A percentile compares a stretch with the other conserved stretches of the same genome.
Evolutionary conservation across 2,113 vertebrate species (phyloP).

Genomic region (Rissa tridactyla): DNA sequence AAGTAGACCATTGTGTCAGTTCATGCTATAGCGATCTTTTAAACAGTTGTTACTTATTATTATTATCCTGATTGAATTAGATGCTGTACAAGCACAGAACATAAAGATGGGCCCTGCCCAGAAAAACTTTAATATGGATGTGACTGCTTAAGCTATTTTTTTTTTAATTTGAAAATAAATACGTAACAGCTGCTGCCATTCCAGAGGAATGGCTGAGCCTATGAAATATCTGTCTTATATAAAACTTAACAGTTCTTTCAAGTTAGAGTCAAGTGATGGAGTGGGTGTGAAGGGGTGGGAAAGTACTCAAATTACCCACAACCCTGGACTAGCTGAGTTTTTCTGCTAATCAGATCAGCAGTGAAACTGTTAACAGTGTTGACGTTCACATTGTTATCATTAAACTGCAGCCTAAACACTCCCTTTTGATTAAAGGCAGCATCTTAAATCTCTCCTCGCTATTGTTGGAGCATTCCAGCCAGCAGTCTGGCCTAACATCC

Average conservation of each 20-base stretch:
- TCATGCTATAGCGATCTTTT: neutral
- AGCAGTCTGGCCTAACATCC: neutral
- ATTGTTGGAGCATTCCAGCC: neutral
- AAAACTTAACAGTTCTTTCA: constrained; percentile 50
- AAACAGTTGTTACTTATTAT: constrained; percentile 46
- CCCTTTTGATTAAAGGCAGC: constrained; percentile 46
- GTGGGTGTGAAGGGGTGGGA: constrained; percentile 53
- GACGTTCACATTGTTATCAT: constrained; percentile 39
- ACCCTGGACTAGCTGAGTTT: neutral
- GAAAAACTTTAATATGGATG: constrained; percentile 37
- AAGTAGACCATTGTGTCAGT: neutral
- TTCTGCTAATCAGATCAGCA: constrained; percentile 42
- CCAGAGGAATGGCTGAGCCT: neutral
- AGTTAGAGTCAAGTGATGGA: constrained; percentile 42
- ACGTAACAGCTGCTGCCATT: constrained; percentile 33
- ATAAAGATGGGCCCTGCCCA: constrained; percentile 15
- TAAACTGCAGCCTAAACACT: constrained; percentile 32
- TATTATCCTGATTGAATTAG: constrained; percentile 26
- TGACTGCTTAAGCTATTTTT: constrained; percentile 5
- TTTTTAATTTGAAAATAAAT: constrained; percentile 52
- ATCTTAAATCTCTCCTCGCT: constrained; percentile 32
- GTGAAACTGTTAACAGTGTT: constrained; percentile 50
- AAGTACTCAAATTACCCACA: constrained; percentile 27
- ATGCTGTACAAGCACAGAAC: constrained; percentile 13
- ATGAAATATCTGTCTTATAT: constrained; percentile 45